phyloP scores from a whole-genome alignment of 1,140 invertebrate genomes.

The Drosophila pachea region DNA sequence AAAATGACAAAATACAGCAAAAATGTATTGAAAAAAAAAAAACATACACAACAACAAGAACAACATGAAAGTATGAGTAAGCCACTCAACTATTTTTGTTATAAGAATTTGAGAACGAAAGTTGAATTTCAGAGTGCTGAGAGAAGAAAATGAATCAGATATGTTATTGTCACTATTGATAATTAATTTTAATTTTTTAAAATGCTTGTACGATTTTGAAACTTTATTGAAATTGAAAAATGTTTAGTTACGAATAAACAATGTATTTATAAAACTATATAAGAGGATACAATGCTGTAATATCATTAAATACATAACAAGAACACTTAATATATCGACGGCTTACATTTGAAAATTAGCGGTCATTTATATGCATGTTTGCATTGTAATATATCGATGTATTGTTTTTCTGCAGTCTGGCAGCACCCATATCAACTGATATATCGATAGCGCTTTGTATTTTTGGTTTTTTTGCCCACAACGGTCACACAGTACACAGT shows the following conservation, averaged over 20 bases:
- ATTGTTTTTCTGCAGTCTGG: background rate
- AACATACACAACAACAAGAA: slow-evolving; percentile 38
- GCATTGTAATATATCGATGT: background rate
- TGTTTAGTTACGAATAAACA: slow-evolving; percentile 62
- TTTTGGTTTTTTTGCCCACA: slow-evolving; percentile 1
- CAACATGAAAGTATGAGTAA: slow-evolving; percentile 47
- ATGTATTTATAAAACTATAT: slow-evolving; percentile 72
- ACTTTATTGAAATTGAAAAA: slow-evolving; percentile 37
- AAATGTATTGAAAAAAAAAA: slow-evolving; percentile 13
- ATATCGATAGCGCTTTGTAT: background rate
- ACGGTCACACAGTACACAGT: slow-evolving; percentile 46
- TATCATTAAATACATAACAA: slow-evolving; percentile 70
- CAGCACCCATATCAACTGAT: background rate
- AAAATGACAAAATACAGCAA: slow-evolving; percentile 15
- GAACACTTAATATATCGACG: slow-evolving; percentile 16
- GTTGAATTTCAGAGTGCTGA: slow-evolving; percentile 28
- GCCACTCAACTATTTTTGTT: slow-evolving; percentile 66
- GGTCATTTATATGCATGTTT: background rate
- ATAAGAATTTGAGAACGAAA: slow-evolving; percentile 40
- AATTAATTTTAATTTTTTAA: slow-evolving; percentile 73
- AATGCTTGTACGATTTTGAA: slow-evolving; percentile 46
- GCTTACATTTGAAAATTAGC: background rate
- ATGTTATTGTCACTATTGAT: slow-evolving; percentile 69
- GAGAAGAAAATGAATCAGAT: slow-evolving; percentile 24
- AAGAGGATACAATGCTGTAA: slow-evolving; percentile 72